Evolutionary conservation across 2,888 invertebrate genomes (phyloP).

Genomic region (Mystacides longicornis): DNA sequence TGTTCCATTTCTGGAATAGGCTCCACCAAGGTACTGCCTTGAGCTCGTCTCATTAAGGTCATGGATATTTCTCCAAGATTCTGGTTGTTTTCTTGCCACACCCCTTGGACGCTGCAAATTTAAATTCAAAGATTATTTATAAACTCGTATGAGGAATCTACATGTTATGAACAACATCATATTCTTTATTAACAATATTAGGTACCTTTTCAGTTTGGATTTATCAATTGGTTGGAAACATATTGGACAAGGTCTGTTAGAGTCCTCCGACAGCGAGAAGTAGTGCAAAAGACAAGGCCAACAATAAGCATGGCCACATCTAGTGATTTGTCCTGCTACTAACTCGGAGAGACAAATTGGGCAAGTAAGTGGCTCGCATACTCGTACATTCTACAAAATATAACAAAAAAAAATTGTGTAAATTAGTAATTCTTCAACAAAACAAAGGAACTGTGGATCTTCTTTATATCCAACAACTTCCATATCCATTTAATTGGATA

Average conservation of each 20-base stretch:
- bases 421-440: too few relatives aligned
- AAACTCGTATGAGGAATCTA: not conserved
- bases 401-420: too few relatives aligned
- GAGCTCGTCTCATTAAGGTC: slow-evolving; percentile 79
- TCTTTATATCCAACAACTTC: too few relatives aligned
- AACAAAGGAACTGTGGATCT: too few relatives aligned
- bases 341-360: slow-evolving; percentile 90
- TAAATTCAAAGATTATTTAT: not conserved
- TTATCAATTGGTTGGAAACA: slow-evolving; percentile 78
- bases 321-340: slow-evolving; percentile 82
- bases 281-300: slow-evolving; percentile 95
- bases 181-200: not conserved
- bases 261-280: slow-evolving; percentile 74
- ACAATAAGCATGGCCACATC: slow-evolving; percentile 94
- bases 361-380: slow-evolving; percentile 54
- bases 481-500: too few relatives aligned
- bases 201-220: slow-evolving; percentile 60
- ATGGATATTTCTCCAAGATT: slow-evolving; percentile 66
- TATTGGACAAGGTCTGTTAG: slow-evolving; percentile 84
- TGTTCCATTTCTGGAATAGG: slow-evolving; percentile 50
- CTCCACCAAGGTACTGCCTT: slow-evolving; percentile 59
- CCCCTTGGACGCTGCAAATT: slow-evolving; percentile 50
- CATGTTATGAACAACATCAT: not conserved
- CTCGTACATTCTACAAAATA: slow-evolving; percentile 51
- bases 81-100: slow-evolving; percentile 45